Evolutionary conservation across 2,113 vertebrate genomes (phyloP), one percentile per base, ranked within the genome.

Genomic region (Cochlearius cochlearius): DNA sequence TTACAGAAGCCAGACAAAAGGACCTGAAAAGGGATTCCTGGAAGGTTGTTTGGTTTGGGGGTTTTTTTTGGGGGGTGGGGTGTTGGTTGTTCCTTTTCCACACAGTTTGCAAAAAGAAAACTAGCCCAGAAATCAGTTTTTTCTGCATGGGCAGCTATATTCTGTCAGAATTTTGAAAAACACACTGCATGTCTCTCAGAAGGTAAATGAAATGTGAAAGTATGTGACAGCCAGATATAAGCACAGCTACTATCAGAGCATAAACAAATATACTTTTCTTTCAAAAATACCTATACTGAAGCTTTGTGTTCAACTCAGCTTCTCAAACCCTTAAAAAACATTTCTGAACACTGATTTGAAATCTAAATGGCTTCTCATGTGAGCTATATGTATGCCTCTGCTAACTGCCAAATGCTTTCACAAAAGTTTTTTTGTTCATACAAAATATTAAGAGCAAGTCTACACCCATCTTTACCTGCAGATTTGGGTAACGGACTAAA

Each of bases 101-200:
- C 1, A 5, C 21, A 52, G 27, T 76, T 84, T 88, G 23, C 38
- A 60, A 92, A 79, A 84, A 68, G 67, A 87, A 84, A 90, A 76
- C 43, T 74, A 81, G 32, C 22, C 36, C 49, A 55, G 69, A 92
- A 94, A 94, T 86, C 6, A 60, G 5, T 67, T 96, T 97, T 97
- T 94, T 91, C 71, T 86, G 64, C 75, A 88, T 59, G 74, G 72
- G 20, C 32, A 92, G 72, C 30, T 88, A 16, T 45, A 27, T 8
- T 86, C 69, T 88, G 53, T 68, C 66, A 94, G 56, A 92, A 90
- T 94, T 92, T 78, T 95, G 72, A 90, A 94, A 95, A 88, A 45
- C 27, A 86, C 2, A 2, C 26, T 53, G 53, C 30, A 56, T 72
- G 38, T 86, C 45, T 95, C 62, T 97, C 94, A 88, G 59, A 85